A percentile compares a stretch with the other conserved stretches of the same genome.
These are phyloP conservation scores for Amphipyra berbera DNA, from an alignment of 2,888 invertebrate genomes.

Conservation along the genomic window DNA sequence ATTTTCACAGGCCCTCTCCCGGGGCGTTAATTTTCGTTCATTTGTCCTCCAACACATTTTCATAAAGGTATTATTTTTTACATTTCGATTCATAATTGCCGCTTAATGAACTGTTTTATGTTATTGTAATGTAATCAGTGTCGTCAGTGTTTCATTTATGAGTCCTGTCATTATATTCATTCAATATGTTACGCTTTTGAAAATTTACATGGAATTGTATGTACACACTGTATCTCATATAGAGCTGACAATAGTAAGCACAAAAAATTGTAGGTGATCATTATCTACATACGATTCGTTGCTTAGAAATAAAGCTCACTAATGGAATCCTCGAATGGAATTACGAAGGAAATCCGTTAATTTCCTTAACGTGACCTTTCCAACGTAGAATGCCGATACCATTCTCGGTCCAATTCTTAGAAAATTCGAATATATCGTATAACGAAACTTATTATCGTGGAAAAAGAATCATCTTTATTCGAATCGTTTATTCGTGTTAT, in stretches of 20 bases:
- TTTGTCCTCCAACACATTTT: slow-evolving; percentile 67
- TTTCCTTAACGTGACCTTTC: slow-evolving; percentile 44
- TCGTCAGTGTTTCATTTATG: slow-evolving; percentile 25
- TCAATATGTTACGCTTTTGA: not conserved
- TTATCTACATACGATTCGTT: not conserved
- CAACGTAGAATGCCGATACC: slow-evolving; percentile 19
- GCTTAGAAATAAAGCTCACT: slow-evolving; percentile 10
- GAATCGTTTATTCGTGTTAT: slow-evolving; percentile 59
- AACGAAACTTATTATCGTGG: slow-evolving; percentile 19
- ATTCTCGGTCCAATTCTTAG: slow-evolving; percentile 12
- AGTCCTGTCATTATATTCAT: slow-evolving; percentile 8
- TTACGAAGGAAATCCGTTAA: slow-evolving; percentile 42
- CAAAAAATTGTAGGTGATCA: not conserved
- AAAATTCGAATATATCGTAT: slow-evolving; percentile 9
- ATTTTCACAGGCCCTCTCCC: slow-evolving; percentile 73
- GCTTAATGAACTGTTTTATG: slow-evolving; percentile 61
- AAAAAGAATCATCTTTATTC: slow-evolving; percentile 46
- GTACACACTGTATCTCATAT: not conserved
- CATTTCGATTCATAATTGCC: slow-evolving; percentile 66
- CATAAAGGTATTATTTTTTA: slow-evolving; percentile 63
- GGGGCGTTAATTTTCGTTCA: slow-evolving; percentile 73
- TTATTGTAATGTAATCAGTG: slow-evolving; percentile 39
- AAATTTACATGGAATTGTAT: not conserved
- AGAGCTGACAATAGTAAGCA: too few relatives aligned
- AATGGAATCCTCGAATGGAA: slow-evolving; percentile 27